Conservation (phyloP, 2,888 invertebrate species). For the Dolomedes plantarius region DNA sequence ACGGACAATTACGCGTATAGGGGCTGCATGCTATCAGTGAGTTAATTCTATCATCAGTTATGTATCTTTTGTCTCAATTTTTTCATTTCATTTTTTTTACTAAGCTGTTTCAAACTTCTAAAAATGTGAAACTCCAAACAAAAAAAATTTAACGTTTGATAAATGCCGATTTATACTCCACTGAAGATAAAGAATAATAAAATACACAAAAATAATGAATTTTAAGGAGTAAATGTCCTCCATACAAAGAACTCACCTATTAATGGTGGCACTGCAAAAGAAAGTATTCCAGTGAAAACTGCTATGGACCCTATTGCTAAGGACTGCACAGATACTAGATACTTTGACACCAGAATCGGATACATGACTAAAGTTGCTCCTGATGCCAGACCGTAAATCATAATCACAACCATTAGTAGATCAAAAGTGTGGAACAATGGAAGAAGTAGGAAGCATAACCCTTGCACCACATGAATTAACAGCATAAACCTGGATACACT, state of each 20-base stretch:
- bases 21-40: too few relatives aligned
- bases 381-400: slow-evolving; percentile 41
- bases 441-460: slow-evolving; percentile 18
- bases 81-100: too few relatives aligned
- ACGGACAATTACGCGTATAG: too few relatives aligned
- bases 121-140: too few relatives aligned
- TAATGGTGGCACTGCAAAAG: slow-evolving; percentile 47
- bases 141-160: too few relatives aligned
- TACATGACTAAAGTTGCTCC: slow-evolving; percentile 53
- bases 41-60: too few relatives aligned
- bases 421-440: slow-evolving; percentile 27
- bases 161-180: too few relatives aligned
- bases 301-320: slow-evolving; percentile 46
- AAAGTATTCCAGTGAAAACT: slow-evolving; percentile 31
- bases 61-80: too few relatives aligned
- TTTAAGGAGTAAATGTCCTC: too few relatives aligned
- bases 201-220: too few relatives aligned
- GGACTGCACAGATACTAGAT: slow-evolving; percentile 43
- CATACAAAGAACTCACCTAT: slow-evolving; percentile 60
- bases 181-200: too few relatives aligned
- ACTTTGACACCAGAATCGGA: slow-evolving; percentile 51
- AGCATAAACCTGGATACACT: slow-evolving; percentile 47
- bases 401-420: slow-evolving; percentile 26
- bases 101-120: too few relatives aligned
- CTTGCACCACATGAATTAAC: slow-evolving; percentile 30